Evolutionary conservation across 1,140 invertebrate genomes (phyloP), one percentile per base, ranked within the genome.

Genomic region (Stegodyphus mimosarum): DNA sequence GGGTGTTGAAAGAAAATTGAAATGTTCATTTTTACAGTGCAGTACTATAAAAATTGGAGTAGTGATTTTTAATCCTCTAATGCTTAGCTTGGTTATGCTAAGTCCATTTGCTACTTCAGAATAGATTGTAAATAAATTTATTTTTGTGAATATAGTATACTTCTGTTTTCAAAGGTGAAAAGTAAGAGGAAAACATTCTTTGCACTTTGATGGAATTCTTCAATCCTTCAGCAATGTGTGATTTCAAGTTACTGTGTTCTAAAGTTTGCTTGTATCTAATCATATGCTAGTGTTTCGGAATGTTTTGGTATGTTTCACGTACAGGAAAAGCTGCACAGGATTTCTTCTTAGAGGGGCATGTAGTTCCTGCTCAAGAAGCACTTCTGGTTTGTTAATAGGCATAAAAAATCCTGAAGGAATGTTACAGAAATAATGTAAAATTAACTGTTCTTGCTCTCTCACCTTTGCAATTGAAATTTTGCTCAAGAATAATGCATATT

Each of bases 91-190:
- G 64, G 17, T 15, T 60, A 67, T 17, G 64, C 17, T 67, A 67
- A 9, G n/a, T 7, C 64, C 5, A 6, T 67, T 17, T 60, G 55
- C 9, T 60, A 15, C 64, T 55, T 79, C 10, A 63, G 49, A 63
- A 80, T 80, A 71, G 69, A 71, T 66, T 80, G 78, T 80, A 80
- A 71, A 80, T 80, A 80, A 80, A 80, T 71, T 80, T 80, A 80
- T 80, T 80, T 80, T 80, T 80, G 52, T 80, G 78, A 80, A 18
- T 60, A 53, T 79, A 79, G 50, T 50, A 67, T 72, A 60, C 55
- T 72, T 72, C 33, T 70, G 18, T 80, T 17, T 7, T 15, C 17
- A 66, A 15, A 50, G 18, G 17, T 51, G 51, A 75, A 51, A 52
- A 6, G 70, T 72, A 18, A 51, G 51, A n/a, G 15, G 18, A 70